Evolutionary conservation across 2,888 invertebrate genomes (phyloP), one percentile per base, ranked within the genome.

Genomic region (Pachymerium ferrugineum): DNA sequence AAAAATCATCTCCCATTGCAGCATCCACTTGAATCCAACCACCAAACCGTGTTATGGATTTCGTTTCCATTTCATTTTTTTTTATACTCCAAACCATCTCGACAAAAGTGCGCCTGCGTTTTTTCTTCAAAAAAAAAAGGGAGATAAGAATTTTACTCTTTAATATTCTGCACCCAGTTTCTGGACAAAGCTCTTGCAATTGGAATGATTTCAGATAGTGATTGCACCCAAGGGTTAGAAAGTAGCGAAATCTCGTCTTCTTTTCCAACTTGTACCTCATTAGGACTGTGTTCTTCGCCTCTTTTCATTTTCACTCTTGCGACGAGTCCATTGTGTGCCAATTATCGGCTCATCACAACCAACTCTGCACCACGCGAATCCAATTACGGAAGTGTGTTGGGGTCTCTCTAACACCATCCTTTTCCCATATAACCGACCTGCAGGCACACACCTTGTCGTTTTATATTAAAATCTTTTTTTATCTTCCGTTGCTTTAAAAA

Each of bases 341-440:
- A 54, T 54, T 54, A 54, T 54, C 47, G 47, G 22, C 47, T 54
- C 47, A 54, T 54, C 47, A 54, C 47, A 54, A 19, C 47, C 19
- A 54, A 54, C n/a, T 54, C 47, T n/a, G 47, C 47, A 54, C 47
- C 47, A 54, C 47, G 47, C 47, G 47, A 54, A 54, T 54, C 47
- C 47, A 54, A 54, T 54, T 54, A 54, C 47, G 47, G 6, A 54
- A n/a, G 19, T 16, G 19, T 54, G 47, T 54, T 54, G 19, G n/a
- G n/a, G 47, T 54, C 22, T 22, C 6, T 22, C 47, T 54, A 54
- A 54, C 19, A 16, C 16, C 47, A 5, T 54, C 22, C 47, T 54
- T 54, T 4, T 19, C 47, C 47, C 22, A 22, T 22, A 12, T 19
- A 54, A 19, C 19, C 22, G 22, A 54, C 47, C 47, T 54, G 47